A percentile compares a stretch with the other conserved stretches of the same genome.
Conservation (phyloP, 2,113 vertebrate species). For the Apteryx mantelli region DNA sequence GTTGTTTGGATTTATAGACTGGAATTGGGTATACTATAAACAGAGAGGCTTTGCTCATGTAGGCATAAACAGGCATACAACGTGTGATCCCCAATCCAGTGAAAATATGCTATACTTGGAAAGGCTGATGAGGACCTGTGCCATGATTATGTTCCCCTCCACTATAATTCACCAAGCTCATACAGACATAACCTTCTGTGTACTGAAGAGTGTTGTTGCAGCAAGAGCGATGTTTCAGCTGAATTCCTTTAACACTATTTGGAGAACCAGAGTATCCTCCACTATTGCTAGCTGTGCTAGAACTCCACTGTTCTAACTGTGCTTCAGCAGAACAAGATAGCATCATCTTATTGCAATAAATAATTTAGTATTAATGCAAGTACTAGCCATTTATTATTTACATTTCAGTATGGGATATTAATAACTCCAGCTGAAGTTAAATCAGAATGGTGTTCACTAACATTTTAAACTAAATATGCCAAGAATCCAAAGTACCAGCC, state of each 20-base stretch:
- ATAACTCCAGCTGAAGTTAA: background rate
- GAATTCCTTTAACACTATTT: background rate
- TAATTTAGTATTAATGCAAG: background rate
- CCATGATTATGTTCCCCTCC: background rate
- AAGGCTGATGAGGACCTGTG: background rate
- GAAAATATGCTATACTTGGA: background rate
- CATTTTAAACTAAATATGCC: background rate
- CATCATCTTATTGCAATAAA: background rate
- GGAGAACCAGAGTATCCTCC: background rate
- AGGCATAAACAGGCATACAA: background rate
- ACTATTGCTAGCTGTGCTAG: background rate
- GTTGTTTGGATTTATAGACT: background rate
- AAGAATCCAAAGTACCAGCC: background rate
- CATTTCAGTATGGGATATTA: background rate
- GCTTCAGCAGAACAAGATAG: background rate
- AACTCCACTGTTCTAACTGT: background rate
- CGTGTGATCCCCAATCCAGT: background rate
- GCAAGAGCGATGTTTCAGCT: background rate
- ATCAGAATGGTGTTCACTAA: background rate
- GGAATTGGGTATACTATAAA: background rate
- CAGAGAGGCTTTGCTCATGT: background rate
- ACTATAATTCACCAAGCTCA: fast-evolving
- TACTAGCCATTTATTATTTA: background rate
- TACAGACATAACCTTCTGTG: background rate
- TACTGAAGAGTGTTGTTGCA: background rate